These are phyloP conservation scores for Onychomys leucogaster DNA, from an alignment of 2,797 vertebrate genomes.

Conservation along the genomic window DNA sequence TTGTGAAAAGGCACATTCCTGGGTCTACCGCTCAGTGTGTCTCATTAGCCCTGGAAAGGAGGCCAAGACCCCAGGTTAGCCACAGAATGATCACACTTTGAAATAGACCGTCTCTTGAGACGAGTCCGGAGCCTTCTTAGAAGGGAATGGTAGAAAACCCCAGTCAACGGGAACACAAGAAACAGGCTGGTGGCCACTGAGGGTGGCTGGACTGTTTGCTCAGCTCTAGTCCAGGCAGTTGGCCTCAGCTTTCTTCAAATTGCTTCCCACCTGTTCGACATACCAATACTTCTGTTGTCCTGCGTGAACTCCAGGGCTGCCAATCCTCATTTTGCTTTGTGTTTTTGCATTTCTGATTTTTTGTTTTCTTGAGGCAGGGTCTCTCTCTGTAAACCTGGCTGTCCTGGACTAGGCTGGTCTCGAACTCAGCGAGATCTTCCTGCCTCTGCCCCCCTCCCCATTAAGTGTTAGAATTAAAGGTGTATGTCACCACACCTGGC, in stretches of 20 bases:
- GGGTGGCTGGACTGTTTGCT: not conserved
- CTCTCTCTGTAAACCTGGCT: not conserved
- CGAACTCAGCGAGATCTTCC: not conserved
- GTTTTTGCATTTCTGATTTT: not conserved
- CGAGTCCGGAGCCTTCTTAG: not conserved
- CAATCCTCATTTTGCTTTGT: rapidly evolving
- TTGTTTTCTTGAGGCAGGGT: not conserved
- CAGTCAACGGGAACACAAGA: not conserved
- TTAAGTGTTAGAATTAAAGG: not conserved
- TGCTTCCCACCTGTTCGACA: not conserved
- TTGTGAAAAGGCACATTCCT: not conserved
- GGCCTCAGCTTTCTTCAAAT: not conserved
- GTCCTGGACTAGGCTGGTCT: not conserved
- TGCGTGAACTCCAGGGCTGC: not conserved
- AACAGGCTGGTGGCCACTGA: not conserved
- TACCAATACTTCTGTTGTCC: not conserved
- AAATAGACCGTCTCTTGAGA: not conserved
- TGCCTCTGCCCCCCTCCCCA: not conserved
- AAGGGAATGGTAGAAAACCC: not conserved
- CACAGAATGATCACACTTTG: not conserved
- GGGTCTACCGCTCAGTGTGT: not conserved
- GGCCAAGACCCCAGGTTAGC: not conserved
- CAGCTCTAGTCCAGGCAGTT: not conserved
- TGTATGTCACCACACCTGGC: not conserved
- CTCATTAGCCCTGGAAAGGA: not conserved